Base-by-base conservation (phyloP, 2,888 invertebrate species). In the Phortica okadai region DNA sequence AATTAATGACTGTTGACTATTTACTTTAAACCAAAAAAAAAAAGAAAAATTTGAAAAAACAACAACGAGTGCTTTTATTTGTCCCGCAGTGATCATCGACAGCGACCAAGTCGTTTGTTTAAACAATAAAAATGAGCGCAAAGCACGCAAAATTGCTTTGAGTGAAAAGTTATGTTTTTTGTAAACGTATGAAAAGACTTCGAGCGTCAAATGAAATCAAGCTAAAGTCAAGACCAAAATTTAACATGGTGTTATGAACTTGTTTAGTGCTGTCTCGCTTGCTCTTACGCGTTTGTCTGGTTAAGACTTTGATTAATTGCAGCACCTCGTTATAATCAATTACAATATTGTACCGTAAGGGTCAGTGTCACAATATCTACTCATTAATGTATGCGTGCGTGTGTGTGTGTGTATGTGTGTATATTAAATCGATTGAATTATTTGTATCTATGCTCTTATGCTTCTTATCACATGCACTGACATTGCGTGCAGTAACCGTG, bases 1-100 rank as follows among this genome's bases (percentile, higher is more conserved):
- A 69, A 69, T 69, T 69, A 69, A 69, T 69, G 69, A 41, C 11
- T 45, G 16, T 69, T 33, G 56, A 16, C 16, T 69, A 69, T 69
- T 69, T 69, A 50, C 69, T 45, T 25, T 62, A 21, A 11, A 21
- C 10, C 62, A 25, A 62, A 62, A 62, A 16, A 7, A 7, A 25
- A 62, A 25, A 62, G 1, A 33, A 33, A 33, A 33, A 21, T 21
- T 0, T 21, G 3, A 56, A 62, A 62, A 62, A 10, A 10, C 1
- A 25, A 62, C 7, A 25, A 62, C 10, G 21, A 50, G 50, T 45
- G n/a, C 45, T 45, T 69, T 69, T 69, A 50, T 69, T 69, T 69
- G 45, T 69, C 45, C 69, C 21, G n/a, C 44, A 69, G 69, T 45
- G 45, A 69, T 69, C 44, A 6, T 45, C 21, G 25, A 21, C 59